Conservation (phyloP, 2,113 vertebrate genomes). For the Anarhynchus alexandrinus region DNA sequence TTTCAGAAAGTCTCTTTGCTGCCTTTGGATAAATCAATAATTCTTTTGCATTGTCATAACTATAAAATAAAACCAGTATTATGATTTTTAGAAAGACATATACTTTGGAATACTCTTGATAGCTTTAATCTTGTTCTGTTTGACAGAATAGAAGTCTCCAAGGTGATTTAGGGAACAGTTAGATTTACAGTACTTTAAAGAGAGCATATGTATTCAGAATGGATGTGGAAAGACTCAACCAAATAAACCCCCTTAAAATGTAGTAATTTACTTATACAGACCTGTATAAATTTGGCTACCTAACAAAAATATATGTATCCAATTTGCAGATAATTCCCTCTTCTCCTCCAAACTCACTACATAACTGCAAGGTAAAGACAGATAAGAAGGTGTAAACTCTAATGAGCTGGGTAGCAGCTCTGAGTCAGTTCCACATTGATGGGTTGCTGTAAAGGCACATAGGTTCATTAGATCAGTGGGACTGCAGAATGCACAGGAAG, state of each 20-base stretch:
- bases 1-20: not conserved
- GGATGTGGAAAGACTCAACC: not conserved
- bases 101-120: not conserved
- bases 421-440: not conserved
- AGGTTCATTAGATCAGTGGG: not conserved
- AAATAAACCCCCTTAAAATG: not conserved
- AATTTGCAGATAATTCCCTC: not conserved
- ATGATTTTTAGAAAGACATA: not conserved
- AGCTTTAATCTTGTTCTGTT: conserved; percentile 10
- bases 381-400: not conserved
- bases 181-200: not conserved
- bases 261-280: not conserved
- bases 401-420: not conserved
- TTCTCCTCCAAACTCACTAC: not conserved
- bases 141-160: not conserved
- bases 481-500: not conserved
- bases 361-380: not conserved
- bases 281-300: not conserved
- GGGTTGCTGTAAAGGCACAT: not conserved
- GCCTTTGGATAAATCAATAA: conserved; percentile 9
- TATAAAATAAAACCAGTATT: not conserved
- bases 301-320: not conserved
- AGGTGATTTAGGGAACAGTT: conserved; percentile 31
- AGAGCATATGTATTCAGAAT: not conserved
- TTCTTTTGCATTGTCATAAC: conserved; percentile 3